Percentiles rank a stretch among this genome's conserved stretches.
These are phyloP conservation scores for Cataglyphis altisquamis DNA, from an alignment of 2,888 invertebrate species.

Conservation along the genomic window DNA sequence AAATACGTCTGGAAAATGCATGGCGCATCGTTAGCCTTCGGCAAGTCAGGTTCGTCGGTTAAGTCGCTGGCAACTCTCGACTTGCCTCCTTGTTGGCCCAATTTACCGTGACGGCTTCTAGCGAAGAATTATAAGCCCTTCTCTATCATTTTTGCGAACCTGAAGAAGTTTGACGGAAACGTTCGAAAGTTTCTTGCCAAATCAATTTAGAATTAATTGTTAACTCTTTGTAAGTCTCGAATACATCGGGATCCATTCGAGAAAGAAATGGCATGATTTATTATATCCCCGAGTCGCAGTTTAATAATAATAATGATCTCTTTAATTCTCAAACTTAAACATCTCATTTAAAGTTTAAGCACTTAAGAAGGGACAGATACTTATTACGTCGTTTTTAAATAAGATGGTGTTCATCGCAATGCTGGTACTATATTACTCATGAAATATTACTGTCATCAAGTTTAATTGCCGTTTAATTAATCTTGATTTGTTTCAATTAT, in stretches of 20 bases:
- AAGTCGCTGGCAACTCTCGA: constrained; percentile 55
- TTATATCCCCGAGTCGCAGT: neutral
- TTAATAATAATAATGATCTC: constrained; percentile 16
- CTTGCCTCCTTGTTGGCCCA: constrained; percentile 54
- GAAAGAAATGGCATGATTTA: neutral
- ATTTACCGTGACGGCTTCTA: constrained; percentile 39
- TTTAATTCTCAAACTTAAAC: constrained; percentile 31
- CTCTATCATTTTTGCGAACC: constrained; percentile 35
- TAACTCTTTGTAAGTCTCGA: neutral
- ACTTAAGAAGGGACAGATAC: neutral
- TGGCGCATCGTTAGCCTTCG: constrained; percentile 62
- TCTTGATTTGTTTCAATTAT: constrained; percentile 3
- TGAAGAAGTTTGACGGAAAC: constrained; percentile 6
- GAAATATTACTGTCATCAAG: neutral
- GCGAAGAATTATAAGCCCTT: constrained; percentile 38
- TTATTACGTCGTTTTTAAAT: neutral
- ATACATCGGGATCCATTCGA: neutral
- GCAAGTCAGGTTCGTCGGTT: constrained; percentile 57
- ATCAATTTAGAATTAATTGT: neutral
- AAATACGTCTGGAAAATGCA: constrained; percentile 59
- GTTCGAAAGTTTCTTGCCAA: constrained; percentile 15
- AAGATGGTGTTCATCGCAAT: neutral
- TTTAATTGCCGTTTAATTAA: neutral
- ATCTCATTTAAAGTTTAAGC: neutral
- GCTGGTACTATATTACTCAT: neutral